Percentiles rank a stretch among this genome's conserved stretches.
Conservation (phyloP, 2,888 invertebrate genomes). For the Folsomia manolachei region DNA sequence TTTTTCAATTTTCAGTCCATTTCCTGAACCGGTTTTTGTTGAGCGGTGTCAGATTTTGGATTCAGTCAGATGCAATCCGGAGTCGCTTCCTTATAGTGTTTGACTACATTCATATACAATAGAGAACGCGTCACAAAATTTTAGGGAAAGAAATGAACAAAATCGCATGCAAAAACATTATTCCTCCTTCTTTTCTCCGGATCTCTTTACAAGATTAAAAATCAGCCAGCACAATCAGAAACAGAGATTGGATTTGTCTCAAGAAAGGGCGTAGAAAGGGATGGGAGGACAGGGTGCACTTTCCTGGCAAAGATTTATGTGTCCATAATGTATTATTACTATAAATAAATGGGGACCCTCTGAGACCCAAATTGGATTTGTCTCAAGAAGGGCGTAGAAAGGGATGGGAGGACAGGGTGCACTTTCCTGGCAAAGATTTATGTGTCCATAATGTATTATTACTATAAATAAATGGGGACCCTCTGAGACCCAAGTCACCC, state of each 20-base stretch:
- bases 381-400: conserved; percentile 18
- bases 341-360: conserved; percentile 16
- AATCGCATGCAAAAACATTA: neutral
- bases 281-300: conserved; percentile 21
- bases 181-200: neutral
- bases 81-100: neutral
- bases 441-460: conserved; percentile 20
- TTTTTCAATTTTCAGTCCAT: conserved; percentile 22
- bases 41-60: neutral
- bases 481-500: neutral
- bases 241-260: conserved; percentile 19
- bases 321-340: conserved; percentile 20
- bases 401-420: conserved; percentile 14
- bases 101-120: too few species aligned
- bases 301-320: conserved; percentile 18
- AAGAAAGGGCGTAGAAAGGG: conserved; percentile 20
- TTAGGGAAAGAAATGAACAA: neutral
- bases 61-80: too few species aligned
- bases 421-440: conserved; percentile 17
- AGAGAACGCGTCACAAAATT: neutral
- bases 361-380: conserved; percentile 17
- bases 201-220: conserved; percentile 20
- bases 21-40: too few species aligned
- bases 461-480: conserved; percentile 17
- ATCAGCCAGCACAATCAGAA: conserved; percentile 15